These are phyloP conservation scores for Etheostoma perlongum DNA, from an alignment of 2,797 vertebrate genomes.

Conservation along the genomic window DNA sequence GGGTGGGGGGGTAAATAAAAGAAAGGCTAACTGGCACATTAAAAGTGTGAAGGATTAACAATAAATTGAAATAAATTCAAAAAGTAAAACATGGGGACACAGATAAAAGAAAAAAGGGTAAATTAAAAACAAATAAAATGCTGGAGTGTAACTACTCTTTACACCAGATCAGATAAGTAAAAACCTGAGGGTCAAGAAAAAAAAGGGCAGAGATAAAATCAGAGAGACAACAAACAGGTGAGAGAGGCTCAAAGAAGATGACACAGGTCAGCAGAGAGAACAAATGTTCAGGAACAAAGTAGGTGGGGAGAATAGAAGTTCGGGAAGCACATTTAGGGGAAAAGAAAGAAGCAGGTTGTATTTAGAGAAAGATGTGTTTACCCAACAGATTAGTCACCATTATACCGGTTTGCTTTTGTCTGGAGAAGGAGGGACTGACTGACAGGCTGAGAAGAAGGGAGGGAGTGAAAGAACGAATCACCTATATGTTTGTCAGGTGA, in stretches of 20 bases:
- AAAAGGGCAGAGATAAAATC: constrained; percentile 58
- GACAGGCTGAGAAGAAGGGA: constrained; percentile 64
- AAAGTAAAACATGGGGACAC: not conserved
- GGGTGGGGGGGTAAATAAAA: not conserved
- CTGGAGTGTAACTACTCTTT: not conserved
- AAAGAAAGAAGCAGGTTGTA: constrained; percentile 65
- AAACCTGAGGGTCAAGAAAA: constrained; percentile 29
- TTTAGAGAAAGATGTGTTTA: constrained; percentile 77
- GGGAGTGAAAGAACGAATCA: constrained; percentile 51
- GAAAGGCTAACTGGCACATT: constrained; percentile 11
- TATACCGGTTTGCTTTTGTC: constrained; percentile 76
- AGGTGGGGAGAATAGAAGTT: constrained; percentile 52
- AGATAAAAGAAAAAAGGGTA: not conserved
- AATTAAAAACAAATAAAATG: not conserved
- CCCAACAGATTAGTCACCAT: constrained; percentile 83
- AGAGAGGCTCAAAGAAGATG: constrained; percentile 56
- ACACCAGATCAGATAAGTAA: constrained; percentile 28
- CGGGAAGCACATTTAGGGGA: constrained; percentile 62
- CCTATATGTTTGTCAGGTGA: constrained; percentile 68
- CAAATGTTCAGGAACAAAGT: constrained; percentile 68
- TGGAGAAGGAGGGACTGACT: constrained; percentile 75
- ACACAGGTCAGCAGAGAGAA: constrained; percentile 61
- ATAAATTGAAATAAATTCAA: not conserved
- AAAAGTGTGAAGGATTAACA: constrained; percentile 12
- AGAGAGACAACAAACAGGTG: constrained; percentile 61